Base-by-base conservation (phyloP, 1,140 invertebrate genomes). In the Varroa destructor region DNA sequence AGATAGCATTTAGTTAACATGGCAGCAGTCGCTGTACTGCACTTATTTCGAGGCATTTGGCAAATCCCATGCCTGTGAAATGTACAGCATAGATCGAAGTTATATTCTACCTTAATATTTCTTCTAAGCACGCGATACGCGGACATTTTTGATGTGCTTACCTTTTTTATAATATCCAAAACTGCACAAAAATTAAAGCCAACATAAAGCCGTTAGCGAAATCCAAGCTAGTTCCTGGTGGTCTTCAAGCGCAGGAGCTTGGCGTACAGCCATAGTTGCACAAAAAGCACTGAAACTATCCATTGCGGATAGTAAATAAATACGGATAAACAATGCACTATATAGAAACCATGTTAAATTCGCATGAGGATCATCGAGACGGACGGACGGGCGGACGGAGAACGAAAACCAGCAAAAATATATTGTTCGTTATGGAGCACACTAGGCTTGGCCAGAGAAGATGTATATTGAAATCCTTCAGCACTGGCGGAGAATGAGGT, bases 341-440 rank as follows among this genome's bases (percentile, higher is more conserved):
- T 67, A 67, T 10, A 67, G 12, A 2, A 67, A 67, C 37, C 14
- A 37, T 40, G 61, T 67, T 2, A 67, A 46, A 46, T 40, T 37
- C 40, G 61, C 61, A 67, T 37, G 61, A 67, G 61, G 12, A 67
- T 46, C 61, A 67, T 67, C 61, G 12, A 67, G 1, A 67, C 61
- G 8, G 61, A 12, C 61, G 8, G 61, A 12, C 61, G 61, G 61
- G 10, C 12, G 14, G 12, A 67, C 61, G 46, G 14, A 67, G 36
- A 37, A 40, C 61, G 40, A 25, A 4, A 12, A 37, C 40, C 40
- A 67, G 36, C 12, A 67, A 40, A 46, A 67, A 67, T 12, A 67
- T 12, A 40, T 67, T 67, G 36, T 67, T 67, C 12, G 61, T 67
- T 12, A 67, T 67, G 4, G 61, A 12, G 8, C 40, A 67, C 4